A percentile compares a stretch with the other conserved stretches of the same genome.
Conservation (phyloP, 2,113 vertebrate genomes). For the Menura novaehollandiae region DNA sequence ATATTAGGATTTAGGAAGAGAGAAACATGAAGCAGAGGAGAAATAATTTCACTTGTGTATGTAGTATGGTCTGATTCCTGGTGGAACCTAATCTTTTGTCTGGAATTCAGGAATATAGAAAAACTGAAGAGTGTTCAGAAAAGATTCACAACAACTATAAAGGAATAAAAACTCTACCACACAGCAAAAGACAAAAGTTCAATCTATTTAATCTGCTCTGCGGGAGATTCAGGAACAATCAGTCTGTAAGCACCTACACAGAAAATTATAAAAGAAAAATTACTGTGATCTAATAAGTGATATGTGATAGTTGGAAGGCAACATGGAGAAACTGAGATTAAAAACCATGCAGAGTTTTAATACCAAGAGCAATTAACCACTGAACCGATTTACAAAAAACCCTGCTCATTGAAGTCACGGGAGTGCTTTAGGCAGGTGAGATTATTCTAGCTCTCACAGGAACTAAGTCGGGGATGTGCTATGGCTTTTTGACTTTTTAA, state of each 20-base stretch:
- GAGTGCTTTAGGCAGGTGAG: neutral
- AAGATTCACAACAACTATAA: neutral
- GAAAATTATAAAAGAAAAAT: conserved; percentile 7
- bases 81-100: neutral
- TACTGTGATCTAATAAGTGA: neutral
- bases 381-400: neutral
- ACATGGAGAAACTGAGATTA: neutral
- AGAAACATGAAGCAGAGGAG: neutral
- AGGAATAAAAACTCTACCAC: neutral
- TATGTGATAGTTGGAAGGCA: neutral
- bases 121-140: neutral
- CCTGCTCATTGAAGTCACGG: neutral
- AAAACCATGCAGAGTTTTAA: neutral
- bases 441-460: neutral
- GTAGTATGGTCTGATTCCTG: neutral
- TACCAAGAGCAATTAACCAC: neutral
- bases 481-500: conserved; percentile 4
- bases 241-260: neutral
- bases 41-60: neutral
- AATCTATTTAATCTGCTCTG: neutral
- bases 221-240: neutral
- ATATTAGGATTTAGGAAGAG: neutral
- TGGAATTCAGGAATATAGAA: neutral
- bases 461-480: neutral
- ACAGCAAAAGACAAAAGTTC: neutral